A percentile compares a stretch with the other conserved stretches of the same genome.
These are phyloP conservation scores for Microcebus ravelobensis DNA, from an alignment of 2,113 vertebrate species.

Conservation along the genomic window DNA sequence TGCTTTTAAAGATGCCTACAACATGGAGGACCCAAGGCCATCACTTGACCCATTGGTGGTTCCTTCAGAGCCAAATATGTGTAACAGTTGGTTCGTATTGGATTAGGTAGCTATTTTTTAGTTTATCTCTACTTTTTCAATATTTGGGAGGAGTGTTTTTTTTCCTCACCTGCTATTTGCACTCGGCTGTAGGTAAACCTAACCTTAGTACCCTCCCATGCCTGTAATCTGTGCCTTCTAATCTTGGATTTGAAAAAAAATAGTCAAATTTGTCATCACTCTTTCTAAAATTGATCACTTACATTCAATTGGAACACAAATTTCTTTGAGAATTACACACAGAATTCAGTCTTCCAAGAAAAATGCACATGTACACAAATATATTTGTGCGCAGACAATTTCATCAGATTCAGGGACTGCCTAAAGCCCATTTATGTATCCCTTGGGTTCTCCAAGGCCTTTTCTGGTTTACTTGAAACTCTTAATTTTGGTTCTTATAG, in stretches of 20 bases:
- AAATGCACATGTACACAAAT: background rate
- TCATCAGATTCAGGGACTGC: background rate
- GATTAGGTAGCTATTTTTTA: background rate
- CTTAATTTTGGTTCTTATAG: background rate
- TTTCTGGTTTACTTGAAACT: background rate
- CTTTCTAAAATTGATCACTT: background rate
- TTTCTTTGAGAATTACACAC: background rate
- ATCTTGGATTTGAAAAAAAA: background rate
- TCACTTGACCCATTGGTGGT: rapidly evolving
- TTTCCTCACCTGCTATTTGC: background rate
- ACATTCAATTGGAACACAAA: background rate
- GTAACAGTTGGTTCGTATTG: no score
- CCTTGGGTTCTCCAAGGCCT: background rate
- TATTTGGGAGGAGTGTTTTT: background rate
- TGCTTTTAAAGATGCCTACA: background rate
- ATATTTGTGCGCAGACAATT: background rate
- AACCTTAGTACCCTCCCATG: background rate
- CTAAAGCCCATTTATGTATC: background rate
- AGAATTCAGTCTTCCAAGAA: background rate
- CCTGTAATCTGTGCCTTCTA: background rate
- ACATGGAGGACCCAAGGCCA: background rate
- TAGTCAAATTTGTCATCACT: background rate
- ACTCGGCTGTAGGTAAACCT: background rate
- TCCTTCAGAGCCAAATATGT: background rate
- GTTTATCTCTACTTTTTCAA: background rate